A percentile compares a stretch with the other conserved stretches of the same genome.
phyloP scores from a whole-genome alignment of 2,797 vertebrate species.

The Coracias cyanogaster region DNA sequence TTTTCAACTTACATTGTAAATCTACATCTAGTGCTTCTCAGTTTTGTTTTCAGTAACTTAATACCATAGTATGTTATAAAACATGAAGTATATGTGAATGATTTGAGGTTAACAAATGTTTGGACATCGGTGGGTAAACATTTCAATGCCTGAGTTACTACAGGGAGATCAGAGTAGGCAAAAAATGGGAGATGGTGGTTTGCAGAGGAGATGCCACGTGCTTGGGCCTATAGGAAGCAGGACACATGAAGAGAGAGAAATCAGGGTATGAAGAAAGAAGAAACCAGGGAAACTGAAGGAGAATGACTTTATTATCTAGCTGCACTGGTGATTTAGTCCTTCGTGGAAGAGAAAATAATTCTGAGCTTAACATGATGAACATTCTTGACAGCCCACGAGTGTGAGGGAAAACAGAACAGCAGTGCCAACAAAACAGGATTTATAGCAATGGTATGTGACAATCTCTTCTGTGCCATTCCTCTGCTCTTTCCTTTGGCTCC shows the following conservation, averaged over 20 bases:
- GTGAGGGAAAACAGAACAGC: not conserved
- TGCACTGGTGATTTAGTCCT: not conserved
- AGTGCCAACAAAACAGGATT: not conserved
- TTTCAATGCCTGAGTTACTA: not conserved
- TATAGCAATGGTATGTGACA: not conserved
- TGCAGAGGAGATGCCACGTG: not conserved
- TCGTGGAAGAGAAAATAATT: not conserved
- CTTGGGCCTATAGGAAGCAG: not conserved
- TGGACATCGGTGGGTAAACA: not conserved
- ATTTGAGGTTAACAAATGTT: not conserved
- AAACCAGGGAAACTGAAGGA: not conserved
- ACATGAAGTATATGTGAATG: not conserved
- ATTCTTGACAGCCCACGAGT: not conserved
- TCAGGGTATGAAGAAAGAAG: not conserved
- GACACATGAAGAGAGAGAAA: not conserved
- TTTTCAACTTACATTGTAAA: not conserved
- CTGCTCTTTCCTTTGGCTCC: not conserved
- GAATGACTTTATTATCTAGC: not conserved
- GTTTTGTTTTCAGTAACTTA: not conserved
- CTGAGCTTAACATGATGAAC: not conserved
- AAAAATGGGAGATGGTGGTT: not conserved
- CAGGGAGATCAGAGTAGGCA: not conserved
- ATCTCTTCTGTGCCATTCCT: not conserved
- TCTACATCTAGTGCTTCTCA: not conserved
- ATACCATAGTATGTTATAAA: not conserved